phyloP scores from a whole-genome alignment of 2,797 vertebrate genomes.

The Enteromius anoplus region DNA sequence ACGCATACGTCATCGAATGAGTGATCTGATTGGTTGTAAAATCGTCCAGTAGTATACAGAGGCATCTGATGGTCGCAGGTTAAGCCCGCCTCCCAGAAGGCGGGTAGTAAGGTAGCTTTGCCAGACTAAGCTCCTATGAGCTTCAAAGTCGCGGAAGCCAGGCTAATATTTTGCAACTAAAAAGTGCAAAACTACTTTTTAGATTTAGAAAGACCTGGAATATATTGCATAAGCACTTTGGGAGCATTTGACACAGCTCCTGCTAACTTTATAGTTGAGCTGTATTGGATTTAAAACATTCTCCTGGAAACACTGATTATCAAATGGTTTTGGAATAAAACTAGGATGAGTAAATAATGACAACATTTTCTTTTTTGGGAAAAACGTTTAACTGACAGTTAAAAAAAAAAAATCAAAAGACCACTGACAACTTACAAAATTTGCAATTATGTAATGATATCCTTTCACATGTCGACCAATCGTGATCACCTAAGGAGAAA shows the following conservation, averaged over 20 bases:
- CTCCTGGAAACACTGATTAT: neutral
- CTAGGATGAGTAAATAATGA: neutral
- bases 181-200: neutral
- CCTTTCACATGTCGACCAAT: conserved; percentile 97
- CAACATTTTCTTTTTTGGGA: neutral
- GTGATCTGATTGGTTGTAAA: too few species aligned
- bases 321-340: neutral
- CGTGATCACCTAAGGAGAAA: conserved; percentile 87
- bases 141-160: too few species aligned
- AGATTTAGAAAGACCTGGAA: neutral
- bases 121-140: too few species aligned
- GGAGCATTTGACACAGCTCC: neutral
- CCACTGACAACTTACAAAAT: conserved; percentile 82
- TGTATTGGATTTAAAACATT: neutral
- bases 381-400: neutral
- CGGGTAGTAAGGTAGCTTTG: too few species aligned
- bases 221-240: neutral
- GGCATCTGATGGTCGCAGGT: too few species aligned
- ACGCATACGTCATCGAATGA: too few species aligned
- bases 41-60: too few species aligned
- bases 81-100: too few species aligned
- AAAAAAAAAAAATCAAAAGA: neutral
- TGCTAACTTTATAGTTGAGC: neutral
- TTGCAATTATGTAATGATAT: conserved; percentile 97
- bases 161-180: neutral